Conservation (phyloP, 2,113 vertebrate genomes). For the Cnemophilus loriae region DNA sequence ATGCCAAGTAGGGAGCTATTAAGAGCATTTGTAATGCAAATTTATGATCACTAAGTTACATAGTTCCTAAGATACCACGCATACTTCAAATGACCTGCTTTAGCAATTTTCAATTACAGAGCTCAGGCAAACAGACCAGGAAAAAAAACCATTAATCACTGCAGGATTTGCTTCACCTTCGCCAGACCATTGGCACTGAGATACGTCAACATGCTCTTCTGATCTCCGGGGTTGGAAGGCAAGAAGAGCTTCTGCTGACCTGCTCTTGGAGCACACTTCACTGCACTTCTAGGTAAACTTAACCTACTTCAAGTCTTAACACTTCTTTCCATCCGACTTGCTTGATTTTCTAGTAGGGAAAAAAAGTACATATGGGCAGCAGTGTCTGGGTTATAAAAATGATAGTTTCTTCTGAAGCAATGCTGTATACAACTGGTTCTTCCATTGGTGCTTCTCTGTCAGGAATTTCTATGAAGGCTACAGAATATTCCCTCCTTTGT, state of each 20-base stretch:
- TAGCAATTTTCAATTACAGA: constrained; percentile 37
- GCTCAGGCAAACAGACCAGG: neutral
- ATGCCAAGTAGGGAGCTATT: neutral
- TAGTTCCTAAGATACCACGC: constrained; percentile 28
- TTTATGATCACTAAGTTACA: constrained; percentile 22
- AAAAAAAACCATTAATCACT: neutral
- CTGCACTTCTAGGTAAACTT: neutral
- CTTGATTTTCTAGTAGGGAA: neutral
- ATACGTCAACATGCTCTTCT: neutral
- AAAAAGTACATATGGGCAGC: neutral
- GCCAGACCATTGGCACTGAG: neutral
- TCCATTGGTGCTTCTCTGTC: neutral
- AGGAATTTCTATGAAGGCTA: neutral
- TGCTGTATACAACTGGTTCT: neutral
- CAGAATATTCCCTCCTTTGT: neutral
- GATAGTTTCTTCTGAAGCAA: neutral
- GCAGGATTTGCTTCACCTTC: neutral
- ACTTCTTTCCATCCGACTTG: neutral
- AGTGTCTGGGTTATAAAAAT: neutral
- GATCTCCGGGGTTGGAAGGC: neutral
- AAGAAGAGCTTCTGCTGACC: neutral
- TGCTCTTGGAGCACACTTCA: neutral
- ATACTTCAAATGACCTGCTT: constrained; percentile 31
- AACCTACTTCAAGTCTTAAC: neutral
- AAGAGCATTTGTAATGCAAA: constrained; percentile 46